These are phyloP conservation scores for Drosophila diplacantha DNA, from an alignment of 2,888 invertebrate genomes.

Conservation along the genomic window DNA sequence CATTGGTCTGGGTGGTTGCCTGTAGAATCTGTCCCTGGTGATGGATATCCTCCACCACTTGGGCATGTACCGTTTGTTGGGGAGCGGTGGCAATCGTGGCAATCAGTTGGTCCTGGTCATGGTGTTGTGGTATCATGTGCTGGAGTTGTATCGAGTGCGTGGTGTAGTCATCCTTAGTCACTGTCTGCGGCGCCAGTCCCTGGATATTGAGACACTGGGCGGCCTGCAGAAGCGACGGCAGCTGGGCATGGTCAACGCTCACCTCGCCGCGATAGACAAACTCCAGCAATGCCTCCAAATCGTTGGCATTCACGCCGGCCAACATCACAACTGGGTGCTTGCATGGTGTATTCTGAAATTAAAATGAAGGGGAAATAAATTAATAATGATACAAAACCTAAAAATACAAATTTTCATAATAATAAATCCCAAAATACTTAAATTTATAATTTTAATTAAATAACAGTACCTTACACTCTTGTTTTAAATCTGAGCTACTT, in stretches of 20 bases:
- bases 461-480: too few species aligned
- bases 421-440: background rate
- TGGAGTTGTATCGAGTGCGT: slow-evolving; percentile 78
- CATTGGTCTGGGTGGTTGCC: slow-evolving; percentile 71
- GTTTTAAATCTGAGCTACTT: background rate
- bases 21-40: slow-evolving; percentile 76
- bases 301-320: slow-evolving; percentile 81
- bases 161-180: slow-evolving; percentile 78
- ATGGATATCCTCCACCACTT: slow-evolving; percentile 78
- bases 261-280: slow-evolving; percentile 83
- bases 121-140: slow-evolving; percentile 78
- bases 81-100: slow-evolving; percentile 77
- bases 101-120: slow-evolving; percentile 77
- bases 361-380: slow-evolving; percentile 14
- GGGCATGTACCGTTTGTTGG: slow-evolving; percentile 78
- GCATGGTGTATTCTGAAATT: slow-evolving; percentile 80
- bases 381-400: background rate
- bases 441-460: too few species aligned
- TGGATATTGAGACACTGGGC: slow-evolving; percentile 82
- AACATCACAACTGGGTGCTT: slow-evolving; percentile 83
- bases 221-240: slow-evolving; percentile 81
- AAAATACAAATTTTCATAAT: too few species aligned
- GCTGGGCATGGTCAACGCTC: slow-evolving; percentile 81
- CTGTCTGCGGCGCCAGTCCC: slow-evolving; percentile 80
- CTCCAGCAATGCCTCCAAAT: slow-evolving; percentile 81